These are phyloP conservation scores for Apus apus DNA, from an alignment of 2,113 vertebrate species.

Conservation along the genomic window DNA sequence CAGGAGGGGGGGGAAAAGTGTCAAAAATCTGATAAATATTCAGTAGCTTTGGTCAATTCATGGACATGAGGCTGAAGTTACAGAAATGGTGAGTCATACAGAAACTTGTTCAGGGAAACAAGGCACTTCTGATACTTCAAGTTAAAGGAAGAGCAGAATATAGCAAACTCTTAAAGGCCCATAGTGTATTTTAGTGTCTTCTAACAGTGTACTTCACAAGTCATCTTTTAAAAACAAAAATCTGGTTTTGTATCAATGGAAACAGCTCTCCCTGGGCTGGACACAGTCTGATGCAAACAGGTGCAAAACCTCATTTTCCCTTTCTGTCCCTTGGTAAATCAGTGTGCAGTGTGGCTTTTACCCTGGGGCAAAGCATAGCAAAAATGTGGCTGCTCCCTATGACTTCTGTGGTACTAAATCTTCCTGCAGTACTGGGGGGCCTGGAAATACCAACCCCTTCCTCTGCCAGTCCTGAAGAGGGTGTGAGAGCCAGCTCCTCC, in stretches of 20 bases:
- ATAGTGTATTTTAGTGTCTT: not conserved
- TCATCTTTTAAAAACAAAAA: not conserved
- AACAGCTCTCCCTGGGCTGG: not conserved
- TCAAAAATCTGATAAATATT: constrained; percentile 41
- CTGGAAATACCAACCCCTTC: not conserved
- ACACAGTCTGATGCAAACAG: not conserved
- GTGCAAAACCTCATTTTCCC: not conserved
- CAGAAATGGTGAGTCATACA: not conserved
- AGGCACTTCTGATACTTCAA: not conserved
- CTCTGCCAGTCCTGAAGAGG: not conserved
- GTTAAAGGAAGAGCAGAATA: not conserved
- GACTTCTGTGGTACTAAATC: not conserved
- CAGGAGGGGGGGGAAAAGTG: not conserved
- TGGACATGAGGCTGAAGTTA: not conserved
- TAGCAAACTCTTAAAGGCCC: not conserved
- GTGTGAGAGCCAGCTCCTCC: not conserved
- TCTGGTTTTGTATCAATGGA: too few species aligned
- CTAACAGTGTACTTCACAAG: not conserved
- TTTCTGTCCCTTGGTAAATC: not conserved
- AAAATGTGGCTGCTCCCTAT: not conserved
- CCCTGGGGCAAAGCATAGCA: not conserved
- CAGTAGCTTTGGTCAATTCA: not conserved
- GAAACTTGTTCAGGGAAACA: not conserved
- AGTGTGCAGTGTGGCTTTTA: not conserved
- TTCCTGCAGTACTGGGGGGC: not conserved